A percentile compares a stretch with the other conserved stretches of the same genome.
phyloP scores from a whole-genome alignment of 2,888 invertebrate species.

The Eupeodes latifasciatus region DNA sequence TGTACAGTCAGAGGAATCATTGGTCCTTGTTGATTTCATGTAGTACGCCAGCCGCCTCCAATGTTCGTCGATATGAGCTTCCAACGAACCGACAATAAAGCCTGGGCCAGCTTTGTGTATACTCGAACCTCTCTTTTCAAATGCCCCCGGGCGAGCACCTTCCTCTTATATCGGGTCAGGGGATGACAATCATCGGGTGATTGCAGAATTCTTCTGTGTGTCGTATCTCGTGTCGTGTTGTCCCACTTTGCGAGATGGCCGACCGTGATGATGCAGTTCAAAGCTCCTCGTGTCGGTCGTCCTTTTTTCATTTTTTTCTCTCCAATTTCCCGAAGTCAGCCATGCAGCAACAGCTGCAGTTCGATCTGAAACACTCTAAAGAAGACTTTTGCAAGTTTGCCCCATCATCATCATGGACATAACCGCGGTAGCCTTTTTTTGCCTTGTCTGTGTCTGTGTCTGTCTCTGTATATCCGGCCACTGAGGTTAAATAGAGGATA shows the following conservation, averaged over 20 bases:
- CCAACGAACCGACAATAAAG: slow-evolving; percentile 37
- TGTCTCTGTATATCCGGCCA: slow-evolving; percentile 30
- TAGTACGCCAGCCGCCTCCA: neutral
- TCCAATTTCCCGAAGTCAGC: slow-evolving; percentile 33
- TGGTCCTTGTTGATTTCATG: neutral
- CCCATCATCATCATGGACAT: slow-evolving; percentile 20
- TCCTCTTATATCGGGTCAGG: slow-evolving; percentile 35
- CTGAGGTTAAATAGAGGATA: slow-evolving; percentile 46
- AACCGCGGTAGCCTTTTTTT: slow-evolving; percentile 11
- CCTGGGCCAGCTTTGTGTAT: neutral
- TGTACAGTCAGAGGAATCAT: slow-evolving; percentile 36
- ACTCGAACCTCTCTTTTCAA: slow-evolving; percentile 1
- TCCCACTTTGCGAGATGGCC: slow-evolving; percentile 37
- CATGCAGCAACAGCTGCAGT: slow-evolving; percentile 22
- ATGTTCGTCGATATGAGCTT: neutral
- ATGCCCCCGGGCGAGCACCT: slow-evolving; percentile 25
- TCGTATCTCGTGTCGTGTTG: slow-evolving; percentile 37
- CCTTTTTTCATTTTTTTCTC: slow-evolving; percentile 4
- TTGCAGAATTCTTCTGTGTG: slow-evolving; percentile 53
- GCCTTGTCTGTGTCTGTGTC: neutral
- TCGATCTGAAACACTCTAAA: neutral
- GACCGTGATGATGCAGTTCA: slow-evolving; percentile 49
- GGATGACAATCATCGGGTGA: slow-evolving; percentile 69
- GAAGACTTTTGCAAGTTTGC: slow-evolving; percentile 44
- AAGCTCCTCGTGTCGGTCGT: neutral